A percentile compares a stretch with the other conserved stretches of the same genome.
Evolutionary conservation across 2,113 vertebrate genomes (phyloP).

Genomic region (Microcebus griseorufus): DNA sequence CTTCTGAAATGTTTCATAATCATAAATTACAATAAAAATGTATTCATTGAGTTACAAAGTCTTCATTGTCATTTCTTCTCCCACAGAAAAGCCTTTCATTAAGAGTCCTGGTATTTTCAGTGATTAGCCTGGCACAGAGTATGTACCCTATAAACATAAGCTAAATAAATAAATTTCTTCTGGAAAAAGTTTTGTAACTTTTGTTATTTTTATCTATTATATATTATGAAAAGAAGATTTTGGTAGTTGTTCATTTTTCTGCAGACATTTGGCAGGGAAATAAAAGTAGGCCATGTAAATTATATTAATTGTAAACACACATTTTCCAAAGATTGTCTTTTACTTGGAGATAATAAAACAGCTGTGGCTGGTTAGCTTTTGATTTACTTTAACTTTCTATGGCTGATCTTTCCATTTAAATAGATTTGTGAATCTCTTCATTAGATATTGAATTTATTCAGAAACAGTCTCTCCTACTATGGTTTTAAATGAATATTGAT

Average conservation of each 20-base stretch:
- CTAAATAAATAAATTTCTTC: slow-evolving; percentile 10
- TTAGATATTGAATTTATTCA: slow-evolving; percentile 49
- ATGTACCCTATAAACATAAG: background rate
- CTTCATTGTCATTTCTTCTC: background rate
- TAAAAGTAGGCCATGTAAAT: slow-evolving; percentile 53
- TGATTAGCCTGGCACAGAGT: background rate
- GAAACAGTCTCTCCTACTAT: slow-evolving; percentile 42
- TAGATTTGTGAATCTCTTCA: slow-evolving; percentile 53
- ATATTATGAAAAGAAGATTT: slow-evolving; percentile 7
- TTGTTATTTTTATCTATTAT: background rate
- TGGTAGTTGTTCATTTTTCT: slow-evolving; percentile 30
- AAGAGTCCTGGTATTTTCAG: background rate
- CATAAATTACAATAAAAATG: background rate
- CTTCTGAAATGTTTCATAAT: slow-evolving; percentile 7
- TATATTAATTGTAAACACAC: slow-evolving; percentile 46
- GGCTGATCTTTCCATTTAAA: slow-evolving; percentile 45
- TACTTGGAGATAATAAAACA: slow-evolving; percentile 58
- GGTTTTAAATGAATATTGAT: slow-evolving; percentile 62
- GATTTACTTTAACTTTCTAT: slow-evolving; percentile 59
- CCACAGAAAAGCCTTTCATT: background rate
- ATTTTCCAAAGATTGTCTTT: slow-evolving; percentile 58
- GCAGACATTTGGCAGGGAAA: slow-evolving; percentile 38
- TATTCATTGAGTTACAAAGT: background rate
- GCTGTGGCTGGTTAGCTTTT: slow-evolving; percentile 55
- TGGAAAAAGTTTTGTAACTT: slow-evolving; percentile 22